Evolutionary conservation across 2,888 invertebrate genomes (phyloP), one percentile per base, ranked within the genome.

Genomic region (Caenorhabditis sp.): DNA sequence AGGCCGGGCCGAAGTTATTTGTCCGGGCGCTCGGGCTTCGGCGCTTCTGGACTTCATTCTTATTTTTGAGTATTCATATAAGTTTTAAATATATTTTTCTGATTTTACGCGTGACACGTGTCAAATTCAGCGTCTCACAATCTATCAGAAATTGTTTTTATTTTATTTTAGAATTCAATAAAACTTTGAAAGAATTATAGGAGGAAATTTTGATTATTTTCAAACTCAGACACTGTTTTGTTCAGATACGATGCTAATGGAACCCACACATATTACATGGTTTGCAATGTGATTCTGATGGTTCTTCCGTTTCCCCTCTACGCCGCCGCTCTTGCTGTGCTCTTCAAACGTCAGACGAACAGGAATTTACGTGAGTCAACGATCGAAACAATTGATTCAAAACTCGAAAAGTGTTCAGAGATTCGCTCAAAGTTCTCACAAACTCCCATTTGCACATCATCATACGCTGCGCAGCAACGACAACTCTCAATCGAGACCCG

Each of bases 221-320:
- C 12, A 36, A 36, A 36, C 5, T 12, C n/a, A 58, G 8, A 27
- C 5, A 36, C 5, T 8, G 12, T 36, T 12, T 0, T 17, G 26
- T 62, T 53, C 19, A 58, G 61, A 36, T 79, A 77, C 59, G 73
- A 72, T 27, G 55, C 57, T 3, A 63, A 63, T 37, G 83, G 83
- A 6, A 82, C 83, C 5, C 66, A 78, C 54, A 65, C 76, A 10
- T 83, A 83, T 57, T 83, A 82, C 60, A 76, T 83, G 77, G 62
- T 77, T 14, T 81, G 78, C 65, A 83, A 83, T 65, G 79, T 82
- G 5, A 72, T 76, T 24, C 63, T 79, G 24, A 83, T 83, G 83
- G 71, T 81, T 23, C 63, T 83, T 12, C 83, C 83, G 6, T 82
- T 83, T 57, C 83, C 82, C 0, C 68, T 83, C 17, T 83, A 83